Base-by-base conservation (phyloP, 2,797 vertebrate genomes). In the Alosa sapidissima region DNA sequence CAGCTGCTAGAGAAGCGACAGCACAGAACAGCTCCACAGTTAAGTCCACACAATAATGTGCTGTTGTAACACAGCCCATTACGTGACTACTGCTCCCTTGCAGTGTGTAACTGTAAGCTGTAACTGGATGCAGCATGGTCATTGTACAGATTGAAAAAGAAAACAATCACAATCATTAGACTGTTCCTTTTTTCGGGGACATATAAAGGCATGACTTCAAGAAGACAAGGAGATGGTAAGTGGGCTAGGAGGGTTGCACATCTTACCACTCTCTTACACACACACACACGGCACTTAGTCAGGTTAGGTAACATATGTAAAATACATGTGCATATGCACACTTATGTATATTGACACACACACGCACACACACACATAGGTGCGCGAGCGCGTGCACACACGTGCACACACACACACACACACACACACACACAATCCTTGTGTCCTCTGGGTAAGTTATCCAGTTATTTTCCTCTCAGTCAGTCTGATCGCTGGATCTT, bases 341-440 rank as follows among this genome's bases (percentile, higher is more conserved):
- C 21, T 24, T 5, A 24, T 60, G 58, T 60, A 24, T 60, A 60
- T 19, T 60, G n/a, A 24, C 36, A 78, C 36, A 47, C 3, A 16
- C 68, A 75, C 16, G 33, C 68, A 75, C 68, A 68, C 28, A 68
- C 28, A 68, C 62, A 68, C 28, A 11, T 24, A 41, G 52, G 81
- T 36, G 52, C 5, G 65, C 19, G 49, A 36, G 45, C 14, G 36
- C n/a, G 54, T 47, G 62, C 54, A 85, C 81, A 83, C 55, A 45
- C 83, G 68, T 55, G 84, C 52, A 86, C 41, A 83, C 47, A 85
- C 54, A 72, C 54, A 75, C 88, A 90, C 84, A 89, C 41, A 55
- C 83, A 84, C 48, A 55, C 45, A 10, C 52, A 81, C 10, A 54
- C 13, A 33, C 2, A 19, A 48, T 28, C 47, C 28, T 45, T 47